Evolutionary conservation across 2,888 invertebrate genomes (phyloP), one percentile per base, ranked within the genome.

Genomic region (Dyspetes luteomarginatus): DNA sequence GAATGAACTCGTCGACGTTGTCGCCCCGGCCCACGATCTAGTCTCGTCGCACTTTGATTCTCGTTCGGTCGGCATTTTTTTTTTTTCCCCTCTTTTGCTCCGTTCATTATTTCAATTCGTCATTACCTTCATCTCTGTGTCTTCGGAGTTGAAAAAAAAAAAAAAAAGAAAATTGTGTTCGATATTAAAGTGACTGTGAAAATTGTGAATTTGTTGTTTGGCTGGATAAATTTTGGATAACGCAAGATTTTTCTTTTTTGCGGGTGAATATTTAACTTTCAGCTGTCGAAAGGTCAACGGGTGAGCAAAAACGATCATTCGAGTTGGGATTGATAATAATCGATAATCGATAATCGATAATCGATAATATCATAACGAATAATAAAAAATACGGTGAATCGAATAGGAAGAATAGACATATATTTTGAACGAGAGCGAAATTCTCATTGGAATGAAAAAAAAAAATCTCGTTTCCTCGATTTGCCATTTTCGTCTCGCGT

Each of bases 1-100:
- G 80, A 80, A 80, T 80, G 76, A 76, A 76, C 30, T 64, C 71
- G 75, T 36, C 65, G 75, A 28, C 36, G 69, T 41, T 15, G 43
- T 43, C 58, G 48, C 48, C 48, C 48, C 48, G 15, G 15, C 41
- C 36, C 36, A 45, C 72, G 72, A 56, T 41, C 62, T 62, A 45
- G 68, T 62, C 52, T 60, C 50, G 50, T 41, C 45, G 43, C 56
- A 52, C 69, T 77, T 65, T 56, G 41, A 60, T 72, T 78, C 76
- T 69, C 77, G 56, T 56, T 71, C 71, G 60, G 52, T 26, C 30
- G 55, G 41, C 26, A 28, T 56, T 56, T n/a, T 36, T 24, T 75
- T 58, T 60, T 28, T 58, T 17, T 30, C 56, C 5, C 15, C 28
- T 24, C 55, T 62, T 15, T 26, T 12, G 26, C 19, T 15, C 7